A percentile compares a stretch with the other conserved stretches of the same genome.
Conservation (phyloP, 2,797 vertebrate species). For the Hemitrygon akajei region DNA sequence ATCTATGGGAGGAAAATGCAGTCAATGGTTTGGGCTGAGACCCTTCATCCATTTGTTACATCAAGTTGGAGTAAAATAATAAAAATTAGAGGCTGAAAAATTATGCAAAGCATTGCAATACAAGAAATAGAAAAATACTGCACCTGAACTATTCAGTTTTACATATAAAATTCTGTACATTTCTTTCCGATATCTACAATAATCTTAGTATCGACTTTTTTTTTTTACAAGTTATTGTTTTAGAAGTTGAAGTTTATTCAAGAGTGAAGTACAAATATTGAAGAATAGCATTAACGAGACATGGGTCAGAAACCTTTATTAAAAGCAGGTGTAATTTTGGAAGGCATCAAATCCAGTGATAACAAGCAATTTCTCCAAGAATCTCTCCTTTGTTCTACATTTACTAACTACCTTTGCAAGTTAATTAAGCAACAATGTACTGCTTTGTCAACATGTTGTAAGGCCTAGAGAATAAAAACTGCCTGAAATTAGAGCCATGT, state of each 20-base stretch:
- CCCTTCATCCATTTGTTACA: no score
- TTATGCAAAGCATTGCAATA: background rate
- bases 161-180: background rate
- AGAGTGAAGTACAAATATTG: no score
- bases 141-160: background rate
- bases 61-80: background rate
- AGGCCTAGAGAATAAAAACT: background rate
- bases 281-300: background rate
- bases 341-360: background rate
- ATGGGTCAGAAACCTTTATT: background rate
- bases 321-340: background rate
- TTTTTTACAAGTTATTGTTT: no score
- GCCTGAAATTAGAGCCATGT: background rate
- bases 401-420: background rate
- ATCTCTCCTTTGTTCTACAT: background rate
- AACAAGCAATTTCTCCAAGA: background rate
- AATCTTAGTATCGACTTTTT: no score
- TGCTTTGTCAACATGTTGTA: background rate
- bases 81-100: background rate
- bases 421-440: slow-evolving; percentile 1
- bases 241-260: no score
- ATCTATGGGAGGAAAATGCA: no score
- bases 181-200: background rate
- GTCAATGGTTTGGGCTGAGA: no score
- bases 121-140: background rate